These are phyloP conservation scores for Smithornis capensis DNA, from an alignment of 2,113 vertebrate species.

Conservation along the genomic window DNA sequence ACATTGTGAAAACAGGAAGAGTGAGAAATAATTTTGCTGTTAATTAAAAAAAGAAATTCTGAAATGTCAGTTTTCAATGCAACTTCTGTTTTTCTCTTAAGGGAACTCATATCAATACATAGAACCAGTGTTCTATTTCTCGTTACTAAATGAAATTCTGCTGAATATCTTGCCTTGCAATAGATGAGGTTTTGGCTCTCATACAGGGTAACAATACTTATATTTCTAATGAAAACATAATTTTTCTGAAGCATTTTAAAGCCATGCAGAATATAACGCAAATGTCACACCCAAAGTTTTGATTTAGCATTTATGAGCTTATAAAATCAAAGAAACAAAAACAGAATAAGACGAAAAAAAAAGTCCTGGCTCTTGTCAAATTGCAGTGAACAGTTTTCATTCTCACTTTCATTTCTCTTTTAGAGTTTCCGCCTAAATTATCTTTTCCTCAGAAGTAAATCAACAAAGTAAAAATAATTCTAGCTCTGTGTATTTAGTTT, in stretches of 20 bases:
- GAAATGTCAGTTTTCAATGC: neutral
- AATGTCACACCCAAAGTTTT: neutral
- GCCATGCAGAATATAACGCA: neutral
- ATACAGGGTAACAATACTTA: neutral
- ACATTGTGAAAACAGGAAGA: neutral
- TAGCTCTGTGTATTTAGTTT: neutral
- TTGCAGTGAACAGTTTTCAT: neutral
- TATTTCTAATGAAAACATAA: neutral
- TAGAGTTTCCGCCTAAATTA: neutral
- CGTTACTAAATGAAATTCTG: neutral
- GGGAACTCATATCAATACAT: neutral
- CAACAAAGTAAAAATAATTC: neutral
- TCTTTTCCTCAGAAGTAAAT: neutral
- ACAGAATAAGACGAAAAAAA: neutral
- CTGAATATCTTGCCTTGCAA: neutral
- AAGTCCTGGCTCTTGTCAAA: neutral
- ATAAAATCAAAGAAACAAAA: neutral
- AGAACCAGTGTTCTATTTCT: neutral
- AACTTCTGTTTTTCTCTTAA: neutral
- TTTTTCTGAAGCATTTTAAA: neutral
- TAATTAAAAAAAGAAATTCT: neutral
- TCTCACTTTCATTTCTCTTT: neutral
- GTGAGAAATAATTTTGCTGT: neutral
- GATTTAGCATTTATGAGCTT: neutral
- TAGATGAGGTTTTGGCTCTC: neutral